Evolutionary conservation across 2,113 vertebrate genomes (phyloP).

Genomic region (Pachypanchax playfairii): DNA sequence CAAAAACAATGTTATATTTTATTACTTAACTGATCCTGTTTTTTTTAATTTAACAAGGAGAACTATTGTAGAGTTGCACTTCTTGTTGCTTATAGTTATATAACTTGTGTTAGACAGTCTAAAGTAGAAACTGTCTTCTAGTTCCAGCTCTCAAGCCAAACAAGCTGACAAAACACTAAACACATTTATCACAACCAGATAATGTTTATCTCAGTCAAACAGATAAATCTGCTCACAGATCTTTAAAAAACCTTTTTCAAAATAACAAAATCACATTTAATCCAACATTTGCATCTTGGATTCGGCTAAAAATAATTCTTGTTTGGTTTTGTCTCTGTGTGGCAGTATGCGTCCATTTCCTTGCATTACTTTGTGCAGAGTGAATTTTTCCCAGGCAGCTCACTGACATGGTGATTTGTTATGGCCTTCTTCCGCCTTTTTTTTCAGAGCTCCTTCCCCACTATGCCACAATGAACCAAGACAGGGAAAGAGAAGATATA

Average conservation of each 20-base stretch:
- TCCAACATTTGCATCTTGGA: conserved; percentile 1
- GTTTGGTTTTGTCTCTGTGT: conserved; percentile 71
- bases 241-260: too few species aligned
- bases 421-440: conserved; percentile 82
- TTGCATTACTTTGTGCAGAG: conserved; percentile 79
- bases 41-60: too few species aligned
- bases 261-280: conserved; percentile 11
- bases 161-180: neutral
- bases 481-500: conserved; percentile 47
- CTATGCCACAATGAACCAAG: conserved; percentile 69
- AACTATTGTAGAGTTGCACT: too few species aligned
- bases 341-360: conserved; percentile 71
- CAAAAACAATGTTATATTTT: too few species aligned
- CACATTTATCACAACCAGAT: neutral
- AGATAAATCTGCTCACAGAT: neutral
- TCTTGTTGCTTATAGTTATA: neutral
- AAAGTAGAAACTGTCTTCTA: too few species aligned
- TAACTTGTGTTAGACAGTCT: too few species aligned
- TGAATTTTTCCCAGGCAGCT: conserved; percentile 84
- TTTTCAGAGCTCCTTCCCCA: conserved; percentile 69
- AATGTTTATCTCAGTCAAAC: neutral
- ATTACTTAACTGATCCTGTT: too few species aligned
- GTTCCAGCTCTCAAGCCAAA: neutral
- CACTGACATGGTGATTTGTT: conserved; percentile 87
- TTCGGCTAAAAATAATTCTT: conserved; percentile 24